A percentile compares a stretch with the other conserved stretches of the same genome.
phyloP scores from a whole-genome alignment of 2,888 invertebrate genomes.

The Patella caerulea region DNA sequence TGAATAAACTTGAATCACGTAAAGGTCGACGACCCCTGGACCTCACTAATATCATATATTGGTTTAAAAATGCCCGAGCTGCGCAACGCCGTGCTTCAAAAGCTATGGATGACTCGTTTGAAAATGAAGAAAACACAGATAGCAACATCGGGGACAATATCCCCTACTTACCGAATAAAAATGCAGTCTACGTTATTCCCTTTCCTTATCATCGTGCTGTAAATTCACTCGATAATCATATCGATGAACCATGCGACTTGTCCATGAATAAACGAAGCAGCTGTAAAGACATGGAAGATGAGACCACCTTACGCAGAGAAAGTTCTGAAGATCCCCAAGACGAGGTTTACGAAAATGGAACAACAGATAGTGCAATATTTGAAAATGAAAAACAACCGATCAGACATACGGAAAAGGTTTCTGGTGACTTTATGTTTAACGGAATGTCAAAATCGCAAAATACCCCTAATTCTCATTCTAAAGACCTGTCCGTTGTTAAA shows the following conservation, averaged over 20 bases:
- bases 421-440: not conserved
- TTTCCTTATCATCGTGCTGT: conserved; percentile 52
- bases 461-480: not conserved
- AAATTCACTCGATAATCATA: conserved; percentile 28
- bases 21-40: conserved; percentile 91
- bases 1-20: conserved; percentile 90
- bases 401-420: conserved; percentile 23
- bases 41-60: conserved; percentile 90
- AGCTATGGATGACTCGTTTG: conserved; percentile 57
- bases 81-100: conserved; percentile 87
- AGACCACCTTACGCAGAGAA: conserved; percentile 34
- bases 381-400: conserved; percentile 24
- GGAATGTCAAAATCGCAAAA: not conserved
- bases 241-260: conserved; percentile 48
- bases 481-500: not conserved
- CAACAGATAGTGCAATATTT: conserved; percentile 29
- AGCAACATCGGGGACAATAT: conserved; percentile 33
- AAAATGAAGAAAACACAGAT: conserved; percentile 52
- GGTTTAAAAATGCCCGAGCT: conserved; percentile 96
- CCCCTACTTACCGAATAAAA: conserved; percentile 67
- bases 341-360: conserved; percentile 32
- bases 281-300: conserved; percentile 27
- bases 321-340: conserved; percentile 33
- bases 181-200: conserved; percentile 68
- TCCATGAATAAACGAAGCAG: conserved; percentile 34